Evolutionary conservation across 2,113 vertebrate species (phyloP).

Genomic region (Anoura caudifer): DNA sequence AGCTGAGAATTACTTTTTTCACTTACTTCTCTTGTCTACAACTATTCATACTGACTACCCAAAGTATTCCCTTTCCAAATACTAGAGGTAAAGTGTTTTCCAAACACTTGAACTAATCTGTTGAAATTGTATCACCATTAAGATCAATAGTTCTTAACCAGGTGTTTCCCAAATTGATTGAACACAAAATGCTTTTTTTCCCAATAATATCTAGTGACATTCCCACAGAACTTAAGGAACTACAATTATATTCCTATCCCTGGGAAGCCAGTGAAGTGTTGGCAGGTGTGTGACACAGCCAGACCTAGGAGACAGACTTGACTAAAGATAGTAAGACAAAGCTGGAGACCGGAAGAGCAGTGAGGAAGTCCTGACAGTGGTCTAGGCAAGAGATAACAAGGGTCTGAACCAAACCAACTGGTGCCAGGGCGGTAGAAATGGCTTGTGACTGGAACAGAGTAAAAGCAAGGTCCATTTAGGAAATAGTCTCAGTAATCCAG

Average conservation of each 20-base stretch:
- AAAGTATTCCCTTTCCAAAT: conserved; percentile 15
- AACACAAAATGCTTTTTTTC: not conserved
- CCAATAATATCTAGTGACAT: not conserved
- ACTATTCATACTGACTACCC: not conserved
- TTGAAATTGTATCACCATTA: not conserved
- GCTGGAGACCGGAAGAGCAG: not conserved
- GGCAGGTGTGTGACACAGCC: not conserved
- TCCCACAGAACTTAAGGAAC: not conserved
- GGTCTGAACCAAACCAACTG: not conserved
- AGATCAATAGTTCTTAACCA: not conserved
- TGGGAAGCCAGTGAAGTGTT: not conserved
- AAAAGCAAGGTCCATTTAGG: not conserved
- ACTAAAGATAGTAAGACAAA: not conserved
- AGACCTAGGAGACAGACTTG: conserved; percentile 1
- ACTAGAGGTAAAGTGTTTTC: not conserved
- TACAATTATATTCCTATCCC: not conserved
- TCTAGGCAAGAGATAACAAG: not conserved
- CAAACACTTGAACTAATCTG: not conserved
- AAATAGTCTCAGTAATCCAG: not conserved
- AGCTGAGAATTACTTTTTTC: not conserved
- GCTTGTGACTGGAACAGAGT: not conserved
- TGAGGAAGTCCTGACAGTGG: not conserved
- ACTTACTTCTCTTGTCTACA: not conserved
- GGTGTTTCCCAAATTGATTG: not conserved
- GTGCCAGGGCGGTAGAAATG: not conserved